Conservation (phyloP, 2,113 vertebrate genomes). For the Vicugna pacos region DNA sequence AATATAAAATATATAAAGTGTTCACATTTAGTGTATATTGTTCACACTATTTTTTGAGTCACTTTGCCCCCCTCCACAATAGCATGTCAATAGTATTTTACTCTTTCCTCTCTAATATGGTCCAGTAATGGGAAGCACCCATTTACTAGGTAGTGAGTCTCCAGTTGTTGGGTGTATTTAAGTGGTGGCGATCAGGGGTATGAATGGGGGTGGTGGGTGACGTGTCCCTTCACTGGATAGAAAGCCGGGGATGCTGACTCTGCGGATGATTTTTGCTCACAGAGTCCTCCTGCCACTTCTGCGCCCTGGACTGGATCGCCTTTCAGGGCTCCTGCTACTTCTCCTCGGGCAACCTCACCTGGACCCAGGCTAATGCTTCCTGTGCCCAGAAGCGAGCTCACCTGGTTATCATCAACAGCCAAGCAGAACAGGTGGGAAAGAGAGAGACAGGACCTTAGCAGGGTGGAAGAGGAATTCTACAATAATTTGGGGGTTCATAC, state of each 20-base stretch:
- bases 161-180: not conserved
- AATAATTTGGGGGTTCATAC: not conserved
- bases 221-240: not conserved
- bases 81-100: not conserved
- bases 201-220: not conserved
- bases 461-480: not conserved
- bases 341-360: not conserved
- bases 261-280: not conserved
- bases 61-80: not conserved
- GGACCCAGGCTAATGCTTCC: not conserved
- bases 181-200: not conserved
- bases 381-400: not conserved
- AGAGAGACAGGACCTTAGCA: too few relatives aligned
- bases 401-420: slow-evolving; percentile 13
- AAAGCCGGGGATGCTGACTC: not conserved
- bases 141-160: not conserved
- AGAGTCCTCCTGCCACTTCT: not conserved
- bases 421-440: not conserved
- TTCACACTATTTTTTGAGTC: not conserved
- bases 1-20: not conserved
- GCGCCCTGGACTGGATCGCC: not conserved
- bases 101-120: not conserved
- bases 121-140: not conserved
- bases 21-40: not conserved
- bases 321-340: slow-evolving; percentile 42